phyloP scores from a whole-genome alignment of 2,888 invertebrate genomes.

The Ormyrus rosae region DNA sequence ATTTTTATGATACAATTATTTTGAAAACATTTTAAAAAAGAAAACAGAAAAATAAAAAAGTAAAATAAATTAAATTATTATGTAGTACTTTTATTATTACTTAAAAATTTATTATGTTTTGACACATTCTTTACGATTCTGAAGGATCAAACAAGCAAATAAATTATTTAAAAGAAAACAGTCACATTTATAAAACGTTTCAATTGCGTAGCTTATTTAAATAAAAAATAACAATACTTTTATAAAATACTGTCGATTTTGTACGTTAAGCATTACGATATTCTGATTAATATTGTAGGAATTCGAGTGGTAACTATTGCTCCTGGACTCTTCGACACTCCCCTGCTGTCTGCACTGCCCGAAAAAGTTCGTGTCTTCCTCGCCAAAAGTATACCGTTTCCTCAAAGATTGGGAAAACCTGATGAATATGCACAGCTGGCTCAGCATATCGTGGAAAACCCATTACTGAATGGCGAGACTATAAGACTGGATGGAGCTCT shows the following conservation, averaged over 20 bases:
- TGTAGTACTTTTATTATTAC: constrained; percentile 19
- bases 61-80: not conserved
- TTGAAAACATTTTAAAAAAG: not conserved
- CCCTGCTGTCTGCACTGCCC: constrained; percentile 77
- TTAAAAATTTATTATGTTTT: constrained; percentile 13
- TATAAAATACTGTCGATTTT: constrained; percentile 30
- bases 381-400: constrained; percentile 78
- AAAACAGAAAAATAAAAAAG: not conserved
- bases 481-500: constrained; percentile 80
- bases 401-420: constrained; percentile 78
- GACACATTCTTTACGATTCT: constrained; percentile 34
- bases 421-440: constrained; percentile 78
- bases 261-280: not conserved
- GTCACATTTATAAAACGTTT: constrained; percentile 9
- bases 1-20: not conserved
- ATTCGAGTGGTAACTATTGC: constrained; percentile 70
- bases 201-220: not conserved
- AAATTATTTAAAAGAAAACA: not conserved
- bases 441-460: constrained; percentile 79
- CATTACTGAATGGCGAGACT: constrained; percentile 79
- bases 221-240: constrained; percentile 25
- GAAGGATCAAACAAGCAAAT: not conserved
- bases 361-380: constrained; percentile 77
- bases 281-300: constrained; percentile 32
- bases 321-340: constrained; percentile 79